A percentile compares a stretch with the other conserved stretches of the same genome.
Conservation (phyloP, 2,113 vertebrate species). For the Phodopus roborovskii region DNA sequence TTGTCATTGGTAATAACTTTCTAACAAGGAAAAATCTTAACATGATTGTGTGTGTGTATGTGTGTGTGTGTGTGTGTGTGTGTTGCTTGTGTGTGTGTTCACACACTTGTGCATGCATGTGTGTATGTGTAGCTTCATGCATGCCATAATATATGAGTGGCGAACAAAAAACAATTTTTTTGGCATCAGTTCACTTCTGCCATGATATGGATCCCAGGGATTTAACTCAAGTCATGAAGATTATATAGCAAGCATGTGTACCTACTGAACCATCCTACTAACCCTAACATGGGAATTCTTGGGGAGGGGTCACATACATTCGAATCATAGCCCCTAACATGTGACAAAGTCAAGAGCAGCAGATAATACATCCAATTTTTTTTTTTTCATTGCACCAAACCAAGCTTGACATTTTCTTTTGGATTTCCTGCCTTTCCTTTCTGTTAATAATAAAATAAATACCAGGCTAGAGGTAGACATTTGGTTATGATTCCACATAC, state of each 20-base stretch:
- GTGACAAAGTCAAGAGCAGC: constrained; percentile 41
- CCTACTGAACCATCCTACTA: neutral
- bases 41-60: neutral
- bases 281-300: neutral
- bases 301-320: neutral
- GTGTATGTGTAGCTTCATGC: neutral
- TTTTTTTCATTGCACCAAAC: constrained; percentile 57
- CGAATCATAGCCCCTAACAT: constrained; percentile 16
- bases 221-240: neutral
- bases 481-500: constrained; percentile 69
- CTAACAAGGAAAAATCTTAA: neutral
- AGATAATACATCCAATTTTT: constrained; percentile 19
- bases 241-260: neutral
- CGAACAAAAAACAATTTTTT: neutral
- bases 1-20: neutral
- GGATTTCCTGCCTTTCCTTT: constrained; percentile 71
- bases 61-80: neutral
- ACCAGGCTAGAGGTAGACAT: constrained; percentile 60
- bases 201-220: neutral
- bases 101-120: neutral
- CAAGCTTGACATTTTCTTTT: constrained; percentile 80
- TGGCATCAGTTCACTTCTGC: neutral
- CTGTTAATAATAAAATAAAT: constrained; percentile 76
- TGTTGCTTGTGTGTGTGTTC: neutral
- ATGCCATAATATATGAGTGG: neutral